Percentiles rank a stretch among this genome's conserved stretches.
Evolutionary conservation across 2,797 vertebrate genomes (phyloP).

Genomic region (Cirrhinus mrigala): DNA sequence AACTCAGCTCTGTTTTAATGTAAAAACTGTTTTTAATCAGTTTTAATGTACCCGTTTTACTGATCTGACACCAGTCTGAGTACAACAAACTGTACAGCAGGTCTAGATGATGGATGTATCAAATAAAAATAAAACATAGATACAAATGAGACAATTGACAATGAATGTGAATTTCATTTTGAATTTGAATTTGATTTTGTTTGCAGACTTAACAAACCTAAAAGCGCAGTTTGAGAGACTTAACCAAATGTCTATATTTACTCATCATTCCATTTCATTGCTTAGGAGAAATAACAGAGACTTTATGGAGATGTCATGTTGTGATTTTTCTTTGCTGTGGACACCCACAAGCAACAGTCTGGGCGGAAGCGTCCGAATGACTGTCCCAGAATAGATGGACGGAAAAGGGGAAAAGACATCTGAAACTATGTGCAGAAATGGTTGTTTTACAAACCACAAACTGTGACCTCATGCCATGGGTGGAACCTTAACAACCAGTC

Average conservation of each 20-base stretch:
- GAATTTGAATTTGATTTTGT: too few species aligned
- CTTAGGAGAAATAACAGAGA: neutral
- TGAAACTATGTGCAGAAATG: constrained; percentile 64
- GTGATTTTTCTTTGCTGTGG: neutral
- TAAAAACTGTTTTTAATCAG: too few species aligned
- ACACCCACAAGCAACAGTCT: constrained; percentile 43
- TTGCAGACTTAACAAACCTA: neutral
- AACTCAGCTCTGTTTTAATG: neutral
- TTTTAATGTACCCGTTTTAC: neutral
- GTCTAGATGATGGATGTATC: neutral
- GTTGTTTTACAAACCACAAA: constrained; percentile 63
- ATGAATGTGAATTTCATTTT: neutral
- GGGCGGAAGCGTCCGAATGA: constrained; percentile 45
- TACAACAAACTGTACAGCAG: neutral
- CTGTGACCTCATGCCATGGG: constrained; percentile 65
- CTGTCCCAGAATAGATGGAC: constrained; percentile 60
- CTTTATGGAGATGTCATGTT: neutral
- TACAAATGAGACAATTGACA: neutral
- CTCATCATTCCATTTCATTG: neutral
- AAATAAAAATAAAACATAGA: neutral
- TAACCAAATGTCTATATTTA: neutral
- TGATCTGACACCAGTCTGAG: neutral
- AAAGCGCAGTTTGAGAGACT: neutral
- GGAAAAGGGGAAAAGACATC: constrained; percentile 62
- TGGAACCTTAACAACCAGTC: constrained; percentile 56